Conservation (phyloP, 2,113 vertebrate species). For the Dromaius novaehollandiae region DNA sequence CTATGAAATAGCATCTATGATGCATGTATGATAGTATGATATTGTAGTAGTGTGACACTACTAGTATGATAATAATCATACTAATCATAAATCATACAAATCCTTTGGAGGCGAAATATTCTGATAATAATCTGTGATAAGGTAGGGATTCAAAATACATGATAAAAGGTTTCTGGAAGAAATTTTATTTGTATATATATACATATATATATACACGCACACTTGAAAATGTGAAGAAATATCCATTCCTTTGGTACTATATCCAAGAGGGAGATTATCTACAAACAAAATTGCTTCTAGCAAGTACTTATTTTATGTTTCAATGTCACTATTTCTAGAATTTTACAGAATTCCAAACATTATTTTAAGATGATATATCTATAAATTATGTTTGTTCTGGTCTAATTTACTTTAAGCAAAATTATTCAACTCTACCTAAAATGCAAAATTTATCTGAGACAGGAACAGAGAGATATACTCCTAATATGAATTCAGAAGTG, state of each 20-base stretch:
- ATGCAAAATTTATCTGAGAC: neutral
- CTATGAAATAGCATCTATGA: neutral
- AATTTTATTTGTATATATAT: neutral
- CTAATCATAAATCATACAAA: neutral
- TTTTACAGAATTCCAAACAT: neutral
- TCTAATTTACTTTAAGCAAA: neutral
- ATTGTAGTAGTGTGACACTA: rapidly evolving
- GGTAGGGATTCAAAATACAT: neutral
- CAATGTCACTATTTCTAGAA: neutral
- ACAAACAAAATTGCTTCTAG: neutral
- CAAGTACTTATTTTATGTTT: neutral
- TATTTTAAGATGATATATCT: neutral
- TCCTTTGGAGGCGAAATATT: neutral
- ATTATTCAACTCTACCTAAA: neutral
- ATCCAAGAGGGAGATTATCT: neutral
- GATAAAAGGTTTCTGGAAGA: neutral
- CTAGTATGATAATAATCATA: neutral
- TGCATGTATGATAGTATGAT: neutral
- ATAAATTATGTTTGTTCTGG: neutral
- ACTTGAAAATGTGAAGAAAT: neutral
- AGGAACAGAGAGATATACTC: neutral
- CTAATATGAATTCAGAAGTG: neutral
- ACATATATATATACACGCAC: neutral
- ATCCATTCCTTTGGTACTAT: neutral
- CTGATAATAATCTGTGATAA: neutral